Conservation (phyloP, 1,140 invertebrate species). For the Nomia melanderi region DNA sequence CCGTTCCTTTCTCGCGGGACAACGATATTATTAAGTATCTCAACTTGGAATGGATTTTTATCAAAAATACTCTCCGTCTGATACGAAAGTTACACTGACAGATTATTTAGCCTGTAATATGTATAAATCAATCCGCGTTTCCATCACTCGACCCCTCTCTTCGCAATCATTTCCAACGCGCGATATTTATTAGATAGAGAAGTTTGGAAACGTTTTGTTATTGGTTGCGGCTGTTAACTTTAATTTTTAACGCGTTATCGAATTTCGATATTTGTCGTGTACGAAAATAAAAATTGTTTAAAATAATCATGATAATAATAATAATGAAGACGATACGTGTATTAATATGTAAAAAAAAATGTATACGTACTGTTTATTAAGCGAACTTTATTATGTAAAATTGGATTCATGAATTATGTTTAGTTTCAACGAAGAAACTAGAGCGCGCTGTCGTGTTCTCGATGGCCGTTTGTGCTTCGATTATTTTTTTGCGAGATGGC, state of each 20-base stretch:
- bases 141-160: slow-evolving; percentile 11
- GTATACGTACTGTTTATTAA: not conserved
- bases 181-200: not conserved
- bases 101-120: slow-evolving; percentile 29
- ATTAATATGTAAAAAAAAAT: no score
- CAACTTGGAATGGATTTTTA: slow-evolving; percentile 21
- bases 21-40: slow-evolving; percentile 8
- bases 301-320: no score
- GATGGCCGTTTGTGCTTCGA: not conserved
- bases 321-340: no score
- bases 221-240: not conserved
- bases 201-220: not conserved
- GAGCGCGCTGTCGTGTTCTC: not conserved
- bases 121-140: slow-evolving; percentile 33
- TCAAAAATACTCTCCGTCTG: slow-evolving; percentile 12
- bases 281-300: no score
- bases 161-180: not conserved
- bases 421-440: not conserved
- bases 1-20: not conserved
- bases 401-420: not conserved
- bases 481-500: not conserved
- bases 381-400: not conserved
- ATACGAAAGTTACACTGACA: slow-evolving; percentile 55
- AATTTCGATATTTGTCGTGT: no score
- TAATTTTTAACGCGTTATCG: not conserved